Conservation (phyloP, 2,113 vertebrate species). For the Engystomops pustulosus region DNA sequence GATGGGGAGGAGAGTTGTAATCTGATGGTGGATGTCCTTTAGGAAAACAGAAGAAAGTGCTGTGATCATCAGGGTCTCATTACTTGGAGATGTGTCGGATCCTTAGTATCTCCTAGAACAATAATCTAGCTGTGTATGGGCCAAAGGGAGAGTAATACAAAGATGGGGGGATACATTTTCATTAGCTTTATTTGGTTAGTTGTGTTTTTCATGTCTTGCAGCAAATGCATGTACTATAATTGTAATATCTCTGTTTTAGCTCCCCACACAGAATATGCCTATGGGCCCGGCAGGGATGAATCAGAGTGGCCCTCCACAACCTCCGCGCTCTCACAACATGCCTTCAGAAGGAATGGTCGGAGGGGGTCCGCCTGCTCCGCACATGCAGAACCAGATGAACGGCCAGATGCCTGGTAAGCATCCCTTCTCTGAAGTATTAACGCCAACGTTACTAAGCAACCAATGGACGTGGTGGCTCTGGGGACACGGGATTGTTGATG, state of each 20-base stretch:
- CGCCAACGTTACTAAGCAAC: slow-evolving; percentile 91
- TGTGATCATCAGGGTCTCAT: too few species aligned
- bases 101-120: too few species aligned
- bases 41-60: too few species aligned
- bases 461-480: slow-evolving; percentile 79
- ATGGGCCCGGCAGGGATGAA: slow-evolving; percentile 96
- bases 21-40: too few species aligned
- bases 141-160: too few species aligned
- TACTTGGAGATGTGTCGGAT: too few species aligned
- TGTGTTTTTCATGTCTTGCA: neutral
- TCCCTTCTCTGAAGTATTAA: slow-evolving; percentile 79
- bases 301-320: slow-evolving; percentile 90
- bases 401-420: slow-evolving; percentile 98
- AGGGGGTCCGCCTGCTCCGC: slow-evolving; percentile 89
- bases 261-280: slow-evolving; percentile 96
- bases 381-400: slow-evolving; percentile 99
- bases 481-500: slow-evolving; percentile 86
- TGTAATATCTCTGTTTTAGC: slow-evolving; percentile 73
- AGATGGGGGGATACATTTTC: too few species aligned
- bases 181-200: too few species aligned
- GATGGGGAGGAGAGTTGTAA: too few species aligned
- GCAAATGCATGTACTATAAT: neutral
- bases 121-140: too few species aligned
- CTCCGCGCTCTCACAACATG: slow-evolving; percentile 94
- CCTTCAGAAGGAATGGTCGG: slow-evolving; percentile 94